Evolutionary conservation across 1,140 invertebrate genomes (phyloP).

Genomic region (Lepidotrigona ventralis): DNA sequence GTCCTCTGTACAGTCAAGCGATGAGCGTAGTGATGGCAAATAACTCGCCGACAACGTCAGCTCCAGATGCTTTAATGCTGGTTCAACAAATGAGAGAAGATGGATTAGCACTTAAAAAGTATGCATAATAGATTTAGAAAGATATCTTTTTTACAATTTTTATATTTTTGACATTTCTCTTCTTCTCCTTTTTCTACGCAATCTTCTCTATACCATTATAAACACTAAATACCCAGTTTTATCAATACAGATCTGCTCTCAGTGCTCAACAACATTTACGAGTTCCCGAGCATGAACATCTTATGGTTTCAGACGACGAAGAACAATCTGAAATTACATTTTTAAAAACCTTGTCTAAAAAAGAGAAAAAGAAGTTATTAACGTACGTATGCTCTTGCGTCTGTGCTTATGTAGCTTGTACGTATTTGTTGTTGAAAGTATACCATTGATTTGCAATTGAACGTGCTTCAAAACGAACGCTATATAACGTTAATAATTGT

Average conservation of each 20-base stretch:
- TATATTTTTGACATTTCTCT: background rate
- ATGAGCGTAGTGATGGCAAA: slow-evolving; percentile 83
- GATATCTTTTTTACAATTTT: too few species aligned
- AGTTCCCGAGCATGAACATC: slow-evolving; percentile 75
- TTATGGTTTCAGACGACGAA: slow-evolving; percentile 82
- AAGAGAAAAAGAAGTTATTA: slow-evolving; percentile 94
- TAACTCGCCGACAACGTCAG: slow-evolving; percentile 81
- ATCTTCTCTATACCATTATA: too few species aligned
- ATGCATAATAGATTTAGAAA: slow-evolving; percentile 72
- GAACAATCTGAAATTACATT: slow-evolving; percentile 86
- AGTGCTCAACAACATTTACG: slow-evolving; percentile 83
- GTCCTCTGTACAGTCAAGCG: slow-evolving; percentile 94
- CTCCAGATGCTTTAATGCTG: slow-evolving; percentile 86
- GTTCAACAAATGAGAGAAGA: slow-evolving; percentile 96
- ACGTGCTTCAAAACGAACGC: background rate
- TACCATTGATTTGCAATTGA: background rate
- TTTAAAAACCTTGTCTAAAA: slow-evolving; percentile 90
- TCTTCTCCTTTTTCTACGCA: background rate
- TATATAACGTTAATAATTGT: slow-evolving; percentile 63
- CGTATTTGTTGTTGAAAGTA: background rate
- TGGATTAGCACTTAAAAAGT: slow-evolving; percentile 93
- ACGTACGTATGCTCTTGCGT: slow-evolving; percentile 81
- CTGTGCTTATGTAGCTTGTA: background rate
- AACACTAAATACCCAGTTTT: slow-evolving; percentile 25
- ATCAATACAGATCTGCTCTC: slow-evolving; percentile 79